Evolutionary conservation across 1,140 invertebrate species (phyloP).

Genomic region (Armadillidium nasatum): DNA sequence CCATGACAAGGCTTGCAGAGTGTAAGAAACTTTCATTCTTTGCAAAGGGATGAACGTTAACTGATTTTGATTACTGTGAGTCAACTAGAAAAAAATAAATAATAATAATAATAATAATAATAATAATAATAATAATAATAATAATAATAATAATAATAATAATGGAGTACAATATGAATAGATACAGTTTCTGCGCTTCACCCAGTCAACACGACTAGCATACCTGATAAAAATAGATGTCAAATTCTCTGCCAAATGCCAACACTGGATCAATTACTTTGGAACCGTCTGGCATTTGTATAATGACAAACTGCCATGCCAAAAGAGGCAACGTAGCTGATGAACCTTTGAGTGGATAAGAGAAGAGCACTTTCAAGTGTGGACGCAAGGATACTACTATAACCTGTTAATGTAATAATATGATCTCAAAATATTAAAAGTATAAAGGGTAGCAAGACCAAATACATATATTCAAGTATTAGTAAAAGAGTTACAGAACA

Average conservation of each 20-base stretch:
- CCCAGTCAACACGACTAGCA: neutral
- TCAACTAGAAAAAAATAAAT: constrained; percentile 30
- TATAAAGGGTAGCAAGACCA: too few species aligned
- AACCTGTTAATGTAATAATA: constrained; percentile 53
- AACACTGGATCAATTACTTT: constrained; percentile 76
- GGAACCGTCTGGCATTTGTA: constrained; percentile 66
- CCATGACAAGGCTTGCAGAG: constrained; percentile 74
- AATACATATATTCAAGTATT: too few species aligned
- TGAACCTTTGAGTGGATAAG: constrained; percentile 56
- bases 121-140: neutral
- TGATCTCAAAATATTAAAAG: too few species aligned
- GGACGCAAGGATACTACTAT: constrained; percentile 80
- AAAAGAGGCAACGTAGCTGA: constrained; percentile 68
- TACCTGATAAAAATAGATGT: constrained; percentile 78
- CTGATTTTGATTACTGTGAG: constrained; percentile 48
- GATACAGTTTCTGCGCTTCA: too few species aligned
- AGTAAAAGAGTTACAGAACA: too few species aligned
- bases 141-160: constrained; percentile 13
- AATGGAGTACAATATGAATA: neutral
- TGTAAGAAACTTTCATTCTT: constrained; percentile 63
- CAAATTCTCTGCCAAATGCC: constrained; percentile 73
- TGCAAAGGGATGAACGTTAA: constrained; percentile 63
- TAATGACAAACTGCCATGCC: constrained; percentile 85
- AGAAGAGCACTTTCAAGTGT: constrained; percentile 64
- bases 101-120: constrained; percentile 12